These are phyloP conservation scores for Drosophila prolongata DNA, from an alignment of 2,888 invertebrate species.

Conservation along the genomic window DNA sequence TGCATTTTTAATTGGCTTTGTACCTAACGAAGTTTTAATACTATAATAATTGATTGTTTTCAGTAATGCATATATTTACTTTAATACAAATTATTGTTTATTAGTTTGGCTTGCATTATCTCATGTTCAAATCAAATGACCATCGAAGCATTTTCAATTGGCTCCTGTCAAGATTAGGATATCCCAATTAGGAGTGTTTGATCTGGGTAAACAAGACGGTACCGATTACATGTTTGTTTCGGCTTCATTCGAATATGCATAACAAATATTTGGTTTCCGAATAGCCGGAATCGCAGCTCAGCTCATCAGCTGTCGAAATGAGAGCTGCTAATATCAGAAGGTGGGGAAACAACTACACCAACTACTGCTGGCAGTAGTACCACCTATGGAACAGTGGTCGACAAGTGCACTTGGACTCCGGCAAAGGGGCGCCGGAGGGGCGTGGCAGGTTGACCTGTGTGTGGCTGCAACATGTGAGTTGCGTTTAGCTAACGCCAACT, in stretches of 20 bases:
- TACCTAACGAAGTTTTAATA: no score
- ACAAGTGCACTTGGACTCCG: slow-evolving; percentile 61
- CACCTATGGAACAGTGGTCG: slow-evolving; percentile 23
- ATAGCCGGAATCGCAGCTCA: slow-evolving; percentile 36
- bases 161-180: no score
- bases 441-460: slow-evolving; percentile 10
- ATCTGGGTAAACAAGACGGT: not conserved
- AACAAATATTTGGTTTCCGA: slow-evolving; percentile 8
- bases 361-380: slow-evolving; percentile 13
- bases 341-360: slow-evolving; percentile 16
- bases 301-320: slow-evolving; percentile 47
- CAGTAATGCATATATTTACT: not conserved
- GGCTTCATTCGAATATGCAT: slow-evolving; percentile 3
- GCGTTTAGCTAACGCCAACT: slow-evolving; percentile 53
- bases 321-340: slow-evolving; percentile 40
- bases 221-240: slow-evolving; percentile 6
- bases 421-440: slow-evolving; percentile 8
- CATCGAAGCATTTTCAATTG: no score
- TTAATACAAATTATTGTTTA: not conserved
- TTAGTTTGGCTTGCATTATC: not conserved
- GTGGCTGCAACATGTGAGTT: slow-evolving; percentile 27
- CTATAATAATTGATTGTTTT: not conserved
- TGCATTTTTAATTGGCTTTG: no score
- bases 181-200: not conserved
- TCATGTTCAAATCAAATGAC: no score